Conservation (phyloP, 2,113 vertebrate genomes). For the Actenoides hombroni region DNA sequence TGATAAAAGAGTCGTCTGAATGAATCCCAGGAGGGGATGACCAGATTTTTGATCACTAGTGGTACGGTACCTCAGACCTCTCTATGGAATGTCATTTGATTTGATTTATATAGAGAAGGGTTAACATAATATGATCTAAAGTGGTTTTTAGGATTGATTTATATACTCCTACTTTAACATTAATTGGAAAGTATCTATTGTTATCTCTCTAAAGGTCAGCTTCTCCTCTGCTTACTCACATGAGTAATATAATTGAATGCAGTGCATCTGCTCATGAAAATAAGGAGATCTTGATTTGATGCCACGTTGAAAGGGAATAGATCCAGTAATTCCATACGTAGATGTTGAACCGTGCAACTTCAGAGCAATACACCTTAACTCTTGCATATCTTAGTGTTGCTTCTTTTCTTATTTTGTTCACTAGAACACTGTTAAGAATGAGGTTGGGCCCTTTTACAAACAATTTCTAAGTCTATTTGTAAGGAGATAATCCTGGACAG, state of each 20-base stretch:
- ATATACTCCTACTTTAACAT: conserved; percentile 41
- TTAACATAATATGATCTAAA: conserved; percentile 33
- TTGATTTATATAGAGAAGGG: conserved; percentile 19
- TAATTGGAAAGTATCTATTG: conserved; percentile 44
- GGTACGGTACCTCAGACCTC: background rate
- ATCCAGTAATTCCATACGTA: background rate
- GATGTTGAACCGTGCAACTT: background rate
- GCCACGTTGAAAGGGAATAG: background rate
- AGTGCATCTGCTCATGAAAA: background rate
- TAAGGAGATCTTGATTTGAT: background rate
- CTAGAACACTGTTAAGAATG: background rate
- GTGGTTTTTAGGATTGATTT: conserved; percentile 56
- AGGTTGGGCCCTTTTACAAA: background rate
- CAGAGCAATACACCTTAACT: background rate
- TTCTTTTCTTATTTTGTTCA: background rate
- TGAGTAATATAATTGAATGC: conserved; percentile 33
- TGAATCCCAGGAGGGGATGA: background rate
- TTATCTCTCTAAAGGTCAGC: conserved; percentile 53
- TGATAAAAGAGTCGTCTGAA: conserved; percentile 15
- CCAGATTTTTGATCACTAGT: conserved; percentile 23
- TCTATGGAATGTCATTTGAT: background rate
- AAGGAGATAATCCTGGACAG: background rate
- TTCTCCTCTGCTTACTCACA: conserved; percentile 55
- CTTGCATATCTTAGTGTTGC: background rate
- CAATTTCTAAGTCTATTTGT: background rate